A percentile compares a stretch with the other conserved stretches of the same genome.
Conservation (phyloP, 2,113 vertebrate species). For the Uropsilus gracilis region DNA sequence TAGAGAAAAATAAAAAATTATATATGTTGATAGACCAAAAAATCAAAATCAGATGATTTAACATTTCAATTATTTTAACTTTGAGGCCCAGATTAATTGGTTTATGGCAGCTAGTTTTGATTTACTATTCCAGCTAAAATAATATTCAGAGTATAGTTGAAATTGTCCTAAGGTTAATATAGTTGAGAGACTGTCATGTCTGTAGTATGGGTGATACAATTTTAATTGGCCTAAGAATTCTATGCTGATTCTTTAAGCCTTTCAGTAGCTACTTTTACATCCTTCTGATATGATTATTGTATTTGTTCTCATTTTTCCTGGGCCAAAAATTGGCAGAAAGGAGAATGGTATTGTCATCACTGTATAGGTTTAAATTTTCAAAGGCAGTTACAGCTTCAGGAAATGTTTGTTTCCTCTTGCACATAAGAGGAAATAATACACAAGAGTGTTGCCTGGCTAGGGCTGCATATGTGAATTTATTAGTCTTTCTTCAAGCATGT, state of each 20-base stretch:
- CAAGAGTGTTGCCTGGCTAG: background rate
- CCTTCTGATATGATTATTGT: background rate
- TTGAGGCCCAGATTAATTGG: background rate
- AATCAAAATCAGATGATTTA: background rate
- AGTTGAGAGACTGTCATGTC: background rate
- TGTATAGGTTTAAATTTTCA: background rate
- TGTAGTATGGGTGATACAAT: background rate
- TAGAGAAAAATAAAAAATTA: too few relatives aligned
- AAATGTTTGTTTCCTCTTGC: background rate
- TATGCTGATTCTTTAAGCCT: background rate
- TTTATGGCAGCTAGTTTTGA: background rate
- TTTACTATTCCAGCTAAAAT: constrained; percentile 12
- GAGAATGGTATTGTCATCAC: background rate
- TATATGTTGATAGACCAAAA: too few relatives aligned
- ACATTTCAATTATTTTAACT: constrained; percentile 14
- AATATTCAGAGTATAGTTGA: background rate
- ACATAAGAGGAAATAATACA: background rate
- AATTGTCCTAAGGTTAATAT: background rate
- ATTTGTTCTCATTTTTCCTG: background rate
- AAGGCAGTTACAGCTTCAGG: background rate
- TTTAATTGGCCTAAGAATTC: constrained; percentile 9
- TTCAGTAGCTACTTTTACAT: background rate
- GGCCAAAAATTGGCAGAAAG: background rate
- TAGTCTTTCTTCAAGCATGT: background rate
- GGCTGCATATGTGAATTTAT: background rate